Evolutionary conservation across 2,888 invertebrate species (phyloP).

Genomic region (Hybos culiciformis): DNA sequence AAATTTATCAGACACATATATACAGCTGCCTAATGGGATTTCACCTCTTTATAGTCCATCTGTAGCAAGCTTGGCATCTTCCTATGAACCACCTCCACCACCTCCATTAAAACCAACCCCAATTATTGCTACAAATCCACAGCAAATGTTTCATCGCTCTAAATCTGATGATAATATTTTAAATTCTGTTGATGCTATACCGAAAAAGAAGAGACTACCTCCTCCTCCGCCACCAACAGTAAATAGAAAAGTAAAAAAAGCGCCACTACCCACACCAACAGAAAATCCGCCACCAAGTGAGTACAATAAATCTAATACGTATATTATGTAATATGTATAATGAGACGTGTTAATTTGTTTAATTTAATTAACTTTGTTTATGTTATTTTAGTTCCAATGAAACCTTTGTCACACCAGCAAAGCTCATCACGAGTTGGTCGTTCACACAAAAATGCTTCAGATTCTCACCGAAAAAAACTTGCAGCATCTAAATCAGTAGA

Average conservation of each 20-base stretch:
- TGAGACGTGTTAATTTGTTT: background rate
- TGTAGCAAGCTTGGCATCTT: constrained; percentile 48
- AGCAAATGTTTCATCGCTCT: constrained; percentile 47
- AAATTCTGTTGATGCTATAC: constrained; percentile 45
- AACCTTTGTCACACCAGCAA: constrained; percentile 19
- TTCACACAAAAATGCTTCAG: too few relatives aligned
- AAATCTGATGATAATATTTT: constrained; percentile 72
- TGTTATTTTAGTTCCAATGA: constrained; percentile 28
- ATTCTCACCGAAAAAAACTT: constrained; percentile 24
- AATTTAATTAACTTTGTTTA: constrained; percentile 1
- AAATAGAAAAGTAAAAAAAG: constrained; percentile 31
- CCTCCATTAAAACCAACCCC: constrained; percentile 40
- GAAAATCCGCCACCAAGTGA: constrained; percentile 36
- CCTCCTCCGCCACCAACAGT: constrained; percentile 44
- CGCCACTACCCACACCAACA: constrained; percentile 39
- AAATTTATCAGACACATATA: constrained; percentile 62
- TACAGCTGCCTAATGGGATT: constrained; percentile 47
- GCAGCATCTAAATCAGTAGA: constrained; percentile 4
- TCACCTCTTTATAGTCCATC: constrained; percentile 51
- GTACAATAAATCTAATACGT: constrained; percentile 14
- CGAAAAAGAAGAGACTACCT: constrained; percentile 40
- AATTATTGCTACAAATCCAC: constrained; percentile 26
- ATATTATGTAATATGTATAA: background rate
- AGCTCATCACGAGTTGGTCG: constrained; percentile 19
- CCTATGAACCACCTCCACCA: constrained; percentile 53